Evolutionary conservation across 1,140 invertebrate genomes (phyloP).

Genomic region (Trypoxylus dichotomus): DNA sequence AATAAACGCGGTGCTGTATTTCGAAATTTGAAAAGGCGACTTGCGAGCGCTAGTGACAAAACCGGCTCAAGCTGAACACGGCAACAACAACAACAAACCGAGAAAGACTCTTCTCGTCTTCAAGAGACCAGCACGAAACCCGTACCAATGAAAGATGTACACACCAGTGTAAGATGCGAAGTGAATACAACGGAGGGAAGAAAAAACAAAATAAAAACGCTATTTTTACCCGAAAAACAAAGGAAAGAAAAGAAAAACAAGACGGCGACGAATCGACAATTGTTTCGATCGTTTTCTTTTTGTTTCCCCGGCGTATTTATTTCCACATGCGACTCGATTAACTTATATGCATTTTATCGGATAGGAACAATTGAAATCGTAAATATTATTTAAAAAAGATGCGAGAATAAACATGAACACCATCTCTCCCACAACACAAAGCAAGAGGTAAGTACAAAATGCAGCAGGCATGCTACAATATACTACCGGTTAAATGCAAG

Average conservation of each 20-base stretch:
- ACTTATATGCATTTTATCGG: not conserved
- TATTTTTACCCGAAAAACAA: not conserved
- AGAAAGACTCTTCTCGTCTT: not conserved
- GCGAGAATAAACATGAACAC: not conserved
- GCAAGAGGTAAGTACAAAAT: not conserved
- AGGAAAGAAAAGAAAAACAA: not conserved
- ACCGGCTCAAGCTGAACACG: slow-evolving; percentile 10
- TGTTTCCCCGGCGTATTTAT: too few relatives aligned
- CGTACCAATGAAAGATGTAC: not conserved
- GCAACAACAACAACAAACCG: not conserved
- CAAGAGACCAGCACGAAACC: not conserved
- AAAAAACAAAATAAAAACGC: too few relatives aligned
- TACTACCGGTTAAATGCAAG: not conserved
- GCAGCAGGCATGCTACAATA: not conserved
- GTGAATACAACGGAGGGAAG: not conserved
- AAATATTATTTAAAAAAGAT: not conserved
- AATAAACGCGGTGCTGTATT: not conserved
- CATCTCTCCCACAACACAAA: not conserved
- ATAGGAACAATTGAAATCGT: not conserved
- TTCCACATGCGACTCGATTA: not conserved
- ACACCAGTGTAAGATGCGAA: not conserved
- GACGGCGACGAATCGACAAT: not conserved
- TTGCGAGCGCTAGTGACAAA: not conserved
- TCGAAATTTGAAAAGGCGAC: slow-evolving; percentile 12
- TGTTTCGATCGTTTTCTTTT: not conserved